Percentiles rank a stretch among this genome's conserved stretches.
phyloP scores from a whole-genome alignment of 2,888 invertebrate genomes.

The Calliphora vomitoria region DNA sequence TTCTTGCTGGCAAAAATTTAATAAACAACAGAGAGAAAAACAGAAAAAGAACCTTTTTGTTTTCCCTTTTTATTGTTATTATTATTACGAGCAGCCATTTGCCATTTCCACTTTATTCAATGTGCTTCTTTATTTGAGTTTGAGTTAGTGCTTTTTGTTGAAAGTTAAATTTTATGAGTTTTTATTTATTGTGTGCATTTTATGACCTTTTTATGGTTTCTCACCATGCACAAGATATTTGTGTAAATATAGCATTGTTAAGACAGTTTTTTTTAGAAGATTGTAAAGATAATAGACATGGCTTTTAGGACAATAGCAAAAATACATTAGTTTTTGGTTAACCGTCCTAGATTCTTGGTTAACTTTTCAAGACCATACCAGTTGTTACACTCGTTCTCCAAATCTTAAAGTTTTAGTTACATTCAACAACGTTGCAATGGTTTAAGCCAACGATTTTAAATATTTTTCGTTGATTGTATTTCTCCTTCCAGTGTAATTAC shows the following conservation, averaged over 20 bases:
- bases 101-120: background rate
- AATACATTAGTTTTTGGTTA: background rate
- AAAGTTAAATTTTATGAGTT: constrained; percentile 10
- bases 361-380: too few species aligned
- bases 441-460: too few species aligned
- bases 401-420: too few species aligned
- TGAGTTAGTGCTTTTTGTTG: background rate
- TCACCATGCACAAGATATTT: background rate
- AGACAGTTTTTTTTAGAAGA: background rate
- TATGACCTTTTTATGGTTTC: background rate
- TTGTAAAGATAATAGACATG: background rate
- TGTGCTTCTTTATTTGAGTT: background rate
- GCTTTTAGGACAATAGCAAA: too few species aligned
- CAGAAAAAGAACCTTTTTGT: background rate
- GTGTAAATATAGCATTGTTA: background rate
- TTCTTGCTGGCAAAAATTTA: background rate
- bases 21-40: background rate
- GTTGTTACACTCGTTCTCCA: too few species aligned
- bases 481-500: too few species aligned
- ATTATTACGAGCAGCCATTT: constrained; percentile 2
- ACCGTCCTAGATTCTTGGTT: too few species aligned
- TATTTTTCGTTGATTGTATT: too few species aligned
- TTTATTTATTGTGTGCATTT: constrained; percentile 38
- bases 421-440: too few species aligned
- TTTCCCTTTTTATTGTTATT: background rate